These are phyloP conservation scores for Cephus pulcher DNA, from an alignment of 2,888 invertebrate species.

Conservation along the genomic window DNA sequence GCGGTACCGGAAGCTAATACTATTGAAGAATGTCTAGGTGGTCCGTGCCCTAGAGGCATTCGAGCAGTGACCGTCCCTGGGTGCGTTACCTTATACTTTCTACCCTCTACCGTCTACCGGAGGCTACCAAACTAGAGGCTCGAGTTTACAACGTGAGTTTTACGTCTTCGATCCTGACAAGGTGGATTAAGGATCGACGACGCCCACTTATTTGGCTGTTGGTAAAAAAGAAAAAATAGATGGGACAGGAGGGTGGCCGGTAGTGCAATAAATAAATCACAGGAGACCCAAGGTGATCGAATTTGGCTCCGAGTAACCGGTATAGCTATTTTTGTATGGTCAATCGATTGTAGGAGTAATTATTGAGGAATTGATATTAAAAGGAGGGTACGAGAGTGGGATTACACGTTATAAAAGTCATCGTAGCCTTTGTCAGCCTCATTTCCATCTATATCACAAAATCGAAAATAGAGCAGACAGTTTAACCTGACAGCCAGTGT, in stretches of 20 bases:
- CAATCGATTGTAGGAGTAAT: not conserved
- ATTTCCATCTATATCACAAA: conserved; percentile 46
- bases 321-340: not conserved
- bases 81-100: conserved; percentile 30
- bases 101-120: conserved; percentile 12
- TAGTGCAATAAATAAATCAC: not conserved
- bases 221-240: not conserved
- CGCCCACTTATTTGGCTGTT: not conserved
- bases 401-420: conserved; percentile 9
- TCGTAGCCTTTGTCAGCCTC: conserved; percentile 4
- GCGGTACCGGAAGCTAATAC: conserved; percentile 34
- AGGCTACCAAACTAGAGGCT: conserved; percentile 41
- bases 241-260: not conserved
- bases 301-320: not conserved
- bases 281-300: not conserved
- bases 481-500: conserved; percentile 50
- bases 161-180: conserved; percentile 27
- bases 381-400: not conserved
- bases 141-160: conserved; percentile 48
- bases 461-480: conserved; percentile 45
- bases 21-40: conserved; percentile 35
- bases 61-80: conserved; percentile 34
- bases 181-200: not conserved
- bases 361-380: not conserved
- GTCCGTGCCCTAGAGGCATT: conserved; percentile 39